Percentiles rank a stretch among this genome's conserved stretches.
phyloP scores from a whole-genome alignment of 2,113 vertebrate genomes.

The Lontra canadensis region DNA sequence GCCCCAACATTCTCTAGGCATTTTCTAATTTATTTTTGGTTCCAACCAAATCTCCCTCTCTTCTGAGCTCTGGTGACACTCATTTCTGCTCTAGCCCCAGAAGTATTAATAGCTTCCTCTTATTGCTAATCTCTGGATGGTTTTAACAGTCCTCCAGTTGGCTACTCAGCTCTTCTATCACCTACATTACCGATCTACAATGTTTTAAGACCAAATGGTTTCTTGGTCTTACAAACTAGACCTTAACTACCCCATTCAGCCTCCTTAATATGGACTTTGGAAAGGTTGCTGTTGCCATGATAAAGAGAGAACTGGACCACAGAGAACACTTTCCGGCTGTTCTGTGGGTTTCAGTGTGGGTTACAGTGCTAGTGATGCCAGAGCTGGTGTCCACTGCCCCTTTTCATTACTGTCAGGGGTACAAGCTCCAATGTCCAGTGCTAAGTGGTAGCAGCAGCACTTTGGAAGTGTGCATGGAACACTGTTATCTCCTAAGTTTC shows the following conservation, averaged over 20 bases:
- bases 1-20: neutral
- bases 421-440: no score
- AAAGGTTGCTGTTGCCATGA: neutral
- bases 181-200: neutral
- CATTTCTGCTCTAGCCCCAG: neutral
- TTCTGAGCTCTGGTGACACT: neutral
- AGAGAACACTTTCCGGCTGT: neutral
- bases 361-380: neutral
- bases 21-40: neutral
- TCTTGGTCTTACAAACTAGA: neutral
- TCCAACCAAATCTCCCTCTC: neutral
- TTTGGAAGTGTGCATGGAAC: neutral
- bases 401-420: neutral
- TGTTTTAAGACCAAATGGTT: neutral
- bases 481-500: neutral
- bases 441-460: neutral
- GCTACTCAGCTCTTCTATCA: neutral
- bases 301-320: neutral
- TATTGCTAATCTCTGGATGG: neutral
- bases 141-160: neutral
- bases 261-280: neutral
- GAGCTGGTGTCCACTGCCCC: neutral
- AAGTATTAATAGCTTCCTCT: neutral
- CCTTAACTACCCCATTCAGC: neutral
- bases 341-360: accelerated